phyloP scores from a whole-genome alignment of 2,888 invertebrate species.

The Choreutis nemorana region DNA sequence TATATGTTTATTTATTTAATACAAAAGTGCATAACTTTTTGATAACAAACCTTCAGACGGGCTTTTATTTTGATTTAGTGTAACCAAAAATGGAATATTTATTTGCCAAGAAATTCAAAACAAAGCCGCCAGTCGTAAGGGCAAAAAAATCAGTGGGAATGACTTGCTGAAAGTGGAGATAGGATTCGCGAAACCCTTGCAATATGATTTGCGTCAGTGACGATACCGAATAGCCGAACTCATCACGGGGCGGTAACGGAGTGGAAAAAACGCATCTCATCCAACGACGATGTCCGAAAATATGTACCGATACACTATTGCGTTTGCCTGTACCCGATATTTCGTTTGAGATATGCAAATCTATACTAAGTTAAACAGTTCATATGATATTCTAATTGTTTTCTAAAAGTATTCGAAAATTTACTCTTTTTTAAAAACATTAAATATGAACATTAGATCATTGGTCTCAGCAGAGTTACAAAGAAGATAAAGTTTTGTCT shows the following conservation, averaged over 20 bases:
- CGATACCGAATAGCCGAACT: slow-evolving; percentile 59
- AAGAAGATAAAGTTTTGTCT: no score
- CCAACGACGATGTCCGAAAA: no score
- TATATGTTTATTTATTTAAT: no score
- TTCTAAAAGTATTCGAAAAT: no score
- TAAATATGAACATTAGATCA: no score
- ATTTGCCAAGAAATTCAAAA: slow-evolving; percentile 8
- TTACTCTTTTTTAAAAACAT: no score
- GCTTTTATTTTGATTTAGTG: no score
- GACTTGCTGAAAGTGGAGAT: slow-evolving; percentile 45
- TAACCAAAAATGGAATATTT: background rate
- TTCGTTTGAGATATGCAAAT: background rate
- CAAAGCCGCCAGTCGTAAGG: slow-evolving; percentile 19
- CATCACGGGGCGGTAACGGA: slow-evolving; percentile 64
- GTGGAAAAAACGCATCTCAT: slow-evolving; percentile 65
- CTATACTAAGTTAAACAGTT: no score
- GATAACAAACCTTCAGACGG: no score
- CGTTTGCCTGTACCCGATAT: background rate
- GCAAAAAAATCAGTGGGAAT: slow-evolving; percentile 48
- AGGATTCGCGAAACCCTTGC: slow-evolving; percentile 55
- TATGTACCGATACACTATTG: background rate
- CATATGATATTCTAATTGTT: no score
- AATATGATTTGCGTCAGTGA: slow-evolving; percentile 66
- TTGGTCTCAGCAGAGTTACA: no score
- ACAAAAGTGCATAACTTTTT: no score